These are phyloP conservation scores for Uropsilus gracilis DNA, from an alignment of 2,113 vertebrate species.

Conservation along the genomic window DNA sequence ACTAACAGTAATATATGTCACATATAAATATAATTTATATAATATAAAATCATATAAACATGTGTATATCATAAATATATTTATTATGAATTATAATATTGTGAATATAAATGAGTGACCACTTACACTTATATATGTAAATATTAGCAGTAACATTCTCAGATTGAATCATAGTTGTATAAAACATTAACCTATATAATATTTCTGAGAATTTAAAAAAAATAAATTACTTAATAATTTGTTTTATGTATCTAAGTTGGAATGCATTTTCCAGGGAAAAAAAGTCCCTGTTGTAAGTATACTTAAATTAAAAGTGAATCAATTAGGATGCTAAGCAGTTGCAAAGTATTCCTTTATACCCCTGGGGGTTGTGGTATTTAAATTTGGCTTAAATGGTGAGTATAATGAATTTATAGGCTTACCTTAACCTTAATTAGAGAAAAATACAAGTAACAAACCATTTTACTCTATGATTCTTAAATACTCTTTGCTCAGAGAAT, in stretches of 20 bases:
- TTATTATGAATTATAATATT: no score
- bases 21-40: no score
- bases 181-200: neutral
- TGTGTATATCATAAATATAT: no score
- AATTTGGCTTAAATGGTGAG: slow-evolving; percentile 69
- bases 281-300: slow-evolving; percentile 43
- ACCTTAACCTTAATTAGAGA: slow-evolving; percentile 68
- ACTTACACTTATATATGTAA: neutral
- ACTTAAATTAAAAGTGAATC: slow-evolving; percentile 80
- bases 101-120: neutral
- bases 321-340: slow-evolving; percentile 72
- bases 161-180: neutral
- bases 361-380: slow-evolving; percentile 44
- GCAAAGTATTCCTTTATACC: slow-evolving; percentile 26
- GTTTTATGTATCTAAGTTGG: neutral
- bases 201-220: slow-evolving; percentile 12
- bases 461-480: slow-evolving; percentile 7
- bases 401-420: slow-evolving; percentile 67
- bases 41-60: no score
- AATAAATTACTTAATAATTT: neutral
- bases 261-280: neutral
- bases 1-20: neutral
- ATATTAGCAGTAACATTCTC: neutral
- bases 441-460: slow-evolving; percentile 38
- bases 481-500: slow-evolving; percentile 52